phyloP scores from a whole-genome alignment of 2,113 vertebrate species.

The Gymnorhina tibicen region DNA sequence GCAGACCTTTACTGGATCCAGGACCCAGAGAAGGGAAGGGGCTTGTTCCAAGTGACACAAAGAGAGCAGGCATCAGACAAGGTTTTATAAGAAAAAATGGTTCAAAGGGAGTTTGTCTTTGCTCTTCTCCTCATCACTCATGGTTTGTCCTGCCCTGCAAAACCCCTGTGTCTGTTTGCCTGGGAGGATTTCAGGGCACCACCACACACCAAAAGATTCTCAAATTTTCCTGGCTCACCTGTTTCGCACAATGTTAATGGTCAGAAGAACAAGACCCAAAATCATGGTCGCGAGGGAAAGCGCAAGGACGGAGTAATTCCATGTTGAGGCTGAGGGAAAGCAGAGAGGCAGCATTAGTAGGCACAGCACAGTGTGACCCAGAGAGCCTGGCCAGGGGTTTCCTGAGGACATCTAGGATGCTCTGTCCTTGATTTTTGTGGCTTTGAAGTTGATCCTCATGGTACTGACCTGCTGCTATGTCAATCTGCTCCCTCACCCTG shows the following conservation, averaged over 20 bases:
- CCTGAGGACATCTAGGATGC: not conserved
- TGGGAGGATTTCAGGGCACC: not conserved
- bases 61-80: not conserved
- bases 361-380: not conserved
- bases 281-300: slow-evolving; percentile 68
- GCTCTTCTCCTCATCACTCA: not conserved
- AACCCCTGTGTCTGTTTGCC: not conserved
- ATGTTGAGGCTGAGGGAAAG: slow-evolving; percentile 71
- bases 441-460: not conserved
- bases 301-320: slow-evolving; percentile 81
- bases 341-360: not conserved
- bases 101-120: not conserved
- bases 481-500: not conserved
- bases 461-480: not conserved
- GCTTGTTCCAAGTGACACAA: not conserved
- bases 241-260: slow-evolving; percentile 75
- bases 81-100: not conserved
- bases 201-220: not conserved
- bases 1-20: not conserved
- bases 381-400: not conserved
- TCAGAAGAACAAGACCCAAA: slow-evolving; percentile 80
- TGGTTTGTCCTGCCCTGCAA: not conserved
- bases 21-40: not conserved
- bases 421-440: not conserved
- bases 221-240: slow-evolving; percentile 70